phyloP scores from a whole-genome alignment of 2,888 invertebrate species.

The Hybos culiciformis region DNA sequence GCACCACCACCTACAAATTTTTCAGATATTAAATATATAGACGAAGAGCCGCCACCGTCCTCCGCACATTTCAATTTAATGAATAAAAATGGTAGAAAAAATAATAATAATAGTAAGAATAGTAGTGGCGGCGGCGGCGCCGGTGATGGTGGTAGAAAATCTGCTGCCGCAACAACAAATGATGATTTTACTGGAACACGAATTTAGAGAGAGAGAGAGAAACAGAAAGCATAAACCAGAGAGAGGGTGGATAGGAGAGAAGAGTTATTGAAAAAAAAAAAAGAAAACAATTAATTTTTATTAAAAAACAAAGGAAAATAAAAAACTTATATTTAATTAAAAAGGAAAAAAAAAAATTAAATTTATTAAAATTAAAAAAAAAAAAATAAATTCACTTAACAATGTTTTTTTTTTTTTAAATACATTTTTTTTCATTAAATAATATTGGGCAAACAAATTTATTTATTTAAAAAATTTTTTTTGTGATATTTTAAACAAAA shows the following conservation, averaged over 20 bases:
- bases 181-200: constrained; percentile 22
- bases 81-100: background rate
- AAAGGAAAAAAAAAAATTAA: background rate
- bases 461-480: no score
- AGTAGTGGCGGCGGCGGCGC: constrained; percentile 20
- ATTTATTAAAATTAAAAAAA: background rate
- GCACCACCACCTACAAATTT: constrained; percentile 28
- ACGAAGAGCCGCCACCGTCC: constrained; percentile 45
- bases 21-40: constrained; percentile 56
- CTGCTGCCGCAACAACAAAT: constrained; percentile 24
- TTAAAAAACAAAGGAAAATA: background rate
- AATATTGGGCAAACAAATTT: no score
- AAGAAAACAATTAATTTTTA: background rate
- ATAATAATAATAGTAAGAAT: constrained; percentile 11
- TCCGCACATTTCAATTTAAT: no score
- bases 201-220: constrained; percentile 18
- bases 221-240: no score
- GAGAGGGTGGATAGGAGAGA: no score
- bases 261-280: no score
- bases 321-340: background rate
- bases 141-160: constrained; percentile 41
- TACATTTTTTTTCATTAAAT: no score
- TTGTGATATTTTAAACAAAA: no score
- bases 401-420: no score
- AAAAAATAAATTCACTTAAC: no score